Evolutionary conservation across 2,797 vertebrate genomes (phyloP).

Genomic region (Hephaestus fuliginosus): DNA sequence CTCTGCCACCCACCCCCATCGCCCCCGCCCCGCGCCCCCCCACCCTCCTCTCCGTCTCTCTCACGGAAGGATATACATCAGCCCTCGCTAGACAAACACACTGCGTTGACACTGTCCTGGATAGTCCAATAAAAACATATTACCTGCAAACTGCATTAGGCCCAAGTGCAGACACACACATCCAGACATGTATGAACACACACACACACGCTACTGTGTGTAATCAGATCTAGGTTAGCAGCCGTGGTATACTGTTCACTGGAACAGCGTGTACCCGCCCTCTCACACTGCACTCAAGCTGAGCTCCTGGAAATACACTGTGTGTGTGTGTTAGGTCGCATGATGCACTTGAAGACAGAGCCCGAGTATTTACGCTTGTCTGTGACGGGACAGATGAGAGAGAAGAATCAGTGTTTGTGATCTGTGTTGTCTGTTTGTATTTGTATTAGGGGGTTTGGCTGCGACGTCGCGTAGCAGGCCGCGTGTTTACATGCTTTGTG

Average conservation of each 20-base stretch:
- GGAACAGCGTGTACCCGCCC: slow-evolving; percentile 76
- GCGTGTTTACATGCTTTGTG: slow-evolving; percentile 30
- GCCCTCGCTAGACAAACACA: slow-evolving; percentile 61
- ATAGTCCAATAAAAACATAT: slow-evolving; percentile 73
- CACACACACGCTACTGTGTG: slow-evolving; percentile 45
- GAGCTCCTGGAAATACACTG: slow-evolving; percentile 45
- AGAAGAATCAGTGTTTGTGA: slow-evolving; percentile 4
- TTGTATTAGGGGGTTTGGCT: slow-evolving; percentile 16
- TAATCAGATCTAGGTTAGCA: slow-evolving; percentile 79
- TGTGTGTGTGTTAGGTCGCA: slow-evolving; percentile 17
- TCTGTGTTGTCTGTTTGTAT: slow-evolving; percentile 20
- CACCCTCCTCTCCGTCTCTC: slow-evolving; percentile 14
- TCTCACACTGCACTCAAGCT: slow-evolving; percentile 47
- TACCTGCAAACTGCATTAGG: slow-evolving; percentile 76
- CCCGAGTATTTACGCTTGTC: slow-evolving; percentile 7
- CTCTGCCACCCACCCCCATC: not conserved
- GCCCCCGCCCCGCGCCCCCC: slow-evolving; percentile 13
- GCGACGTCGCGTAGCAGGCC: slow-evolving; percentile 14
- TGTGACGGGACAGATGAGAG: slow-evolving; percentile 8
- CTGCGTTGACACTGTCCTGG: slow-evolving; percentile 58
- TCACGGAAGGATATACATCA: slow-evolving; percentile 61
- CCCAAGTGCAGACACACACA: slow-evolving; percentile 46
- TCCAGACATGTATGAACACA: slow-evolving; percentile 20
- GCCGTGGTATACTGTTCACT: slow-evolving; percentile 62
- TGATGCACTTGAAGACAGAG: slow-evolving; percentile 25